Evolutionary conservation across 2,113 vertebrate species (phyloP).

Genomic region (Lamprotornis superbus): DNA sequence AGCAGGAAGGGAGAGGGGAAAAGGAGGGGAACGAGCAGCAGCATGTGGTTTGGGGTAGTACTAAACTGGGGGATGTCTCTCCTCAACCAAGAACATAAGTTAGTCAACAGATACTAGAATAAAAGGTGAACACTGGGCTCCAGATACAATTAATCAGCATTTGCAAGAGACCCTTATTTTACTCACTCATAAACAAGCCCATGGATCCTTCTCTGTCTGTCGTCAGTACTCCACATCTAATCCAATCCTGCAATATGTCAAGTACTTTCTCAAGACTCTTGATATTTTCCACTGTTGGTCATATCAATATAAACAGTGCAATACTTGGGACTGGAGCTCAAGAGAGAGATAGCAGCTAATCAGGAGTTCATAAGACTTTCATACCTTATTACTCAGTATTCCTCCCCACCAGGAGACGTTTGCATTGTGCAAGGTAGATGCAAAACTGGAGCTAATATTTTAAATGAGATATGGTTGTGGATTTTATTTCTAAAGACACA

Average conservation of each 20-base stretch:
- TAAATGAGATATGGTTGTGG: not conserved
- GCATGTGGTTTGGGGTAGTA: not conserved
- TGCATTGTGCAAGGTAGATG: not conserved
- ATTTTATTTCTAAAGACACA: not conserved
- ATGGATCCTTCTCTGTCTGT: not conserved
- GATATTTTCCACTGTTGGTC: not conserved
- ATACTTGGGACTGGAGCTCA: not conserved
- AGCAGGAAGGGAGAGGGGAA: not conserved
- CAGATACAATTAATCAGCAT: not conserved
- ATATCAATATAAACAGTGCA: not conserved
- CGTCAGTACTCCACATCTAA: not conserved
- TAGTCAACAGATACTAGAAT: not conserved
- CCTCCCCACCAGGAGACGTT: not conserved
- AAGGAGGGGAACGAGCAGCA: fast-evolving
- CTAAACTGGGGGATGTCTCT: not conserved
- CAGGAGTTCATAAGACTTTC: not conserved
- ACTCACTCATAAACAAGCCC: not conserved
- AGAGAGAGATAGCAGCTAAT: not conserved
- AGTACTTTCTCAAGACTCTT: not conserved
- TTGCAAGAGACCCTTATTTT: not conserved
- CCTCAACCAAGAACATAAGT: not conserved
- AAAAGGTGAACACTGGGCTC: not conserved
- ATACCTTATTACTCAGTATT: not conserved
- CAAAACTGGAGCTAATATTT: not conserved
- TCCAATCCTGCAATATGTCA: not conserved